Evolutionary conservation across 2,888 invertebrate species (phyloP).

Genomic region (Caradrina kadenii): DNA sequence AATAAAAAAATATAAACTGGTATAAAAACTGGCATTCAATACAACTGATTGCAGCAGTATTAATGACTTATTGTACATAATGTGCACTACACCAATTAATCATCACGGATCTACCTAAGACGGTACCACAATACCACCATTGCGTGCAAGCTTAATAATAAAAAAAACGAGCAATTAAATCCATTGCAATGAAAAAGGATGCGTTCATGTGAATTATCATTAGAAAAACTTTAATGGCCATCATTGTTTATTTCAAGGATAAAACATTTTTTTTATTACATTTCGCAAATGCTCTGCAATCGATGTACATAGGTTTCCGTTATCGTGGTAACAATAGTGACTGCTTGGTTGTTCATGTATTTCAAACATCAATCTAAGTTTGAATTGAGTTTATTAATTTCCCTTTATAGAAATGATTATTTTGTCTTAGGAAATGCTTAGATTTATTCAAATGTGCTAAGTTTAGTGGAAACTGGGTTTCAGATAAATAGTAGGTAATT

Average conservation of each 20-base stretch:
- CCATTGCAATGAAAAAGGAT: constrained; percentile 77
- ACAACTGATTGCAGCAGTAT: neutral
- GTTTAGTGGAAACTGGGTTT: no score
- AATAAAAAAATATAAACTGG: neutral
- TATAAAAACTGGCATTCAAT: neutral
- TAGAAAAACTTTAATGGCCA: constrained; percentile 81
- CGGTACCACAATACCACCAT: constrained; percentile 37
- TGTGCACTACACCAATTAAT: constrained; percentile 52
- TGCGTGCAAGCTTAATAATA: constrained; percentile 64
- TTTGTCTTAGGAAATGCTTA: no score
- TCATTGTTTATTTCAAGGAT: constrained; percentile 87
- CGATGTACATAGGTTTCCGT: constrained; percentile 76
- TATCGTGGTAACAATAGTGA: constrained; percentile 62
- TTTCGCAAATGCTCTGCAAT: constrained; percentile 76
- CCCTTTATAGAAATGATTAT: no score
- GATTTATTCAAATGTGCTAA: no score
- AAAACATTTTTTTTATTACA: constrained; percentile 81
- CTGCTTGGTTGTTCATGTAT: constrained; percentile 2
- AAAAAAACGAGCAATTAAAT: constrained; percentile 65
- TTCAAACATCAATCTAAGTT: neutral
- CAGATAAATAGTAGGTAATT: no score
- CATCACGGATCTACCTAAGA: constrained; percentile 65
- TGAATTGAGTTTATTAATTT: neutral
- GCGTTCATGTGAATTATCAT: constrained; percentile 83
- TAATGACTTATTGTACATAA: constrained; percentile 19